Percentiles rank a stretch among this genome's conserved stretches.
Evolutionary conservation across 2,113 vertebrate genomes (phyloP).

Genomic region (Arizona elegans): DNA sequence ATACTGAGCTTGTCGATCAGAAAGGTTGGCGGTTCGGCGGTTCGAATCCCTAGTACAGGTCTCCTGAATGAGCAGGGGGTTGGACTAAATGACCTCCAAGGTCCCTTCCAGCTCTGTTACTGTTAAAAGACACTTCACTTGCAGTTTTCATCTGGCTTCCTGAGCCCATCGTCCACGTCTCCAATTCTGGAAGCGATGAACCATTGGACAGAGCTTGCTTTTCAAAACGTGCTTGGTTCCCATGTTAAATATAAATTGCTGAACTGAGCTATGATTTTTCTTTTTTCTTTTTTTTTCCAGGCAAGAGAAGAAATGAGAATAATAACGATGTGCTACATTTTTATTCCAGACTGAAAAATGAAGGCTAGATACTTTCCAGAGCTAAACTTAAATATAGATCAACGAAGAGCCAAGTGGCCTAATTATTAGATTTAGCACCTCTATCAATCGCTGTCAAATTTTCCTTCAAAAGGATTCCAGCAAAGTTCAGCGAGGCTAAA

Average conservation of each 20-base stretch:
- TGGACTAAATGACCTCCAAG: too few species aligned
- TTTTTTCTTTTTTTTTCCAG: neutral
- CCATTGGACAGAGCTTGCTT: neutral
- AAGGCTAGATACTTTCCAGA: neutral
- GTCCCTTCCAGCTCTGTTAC: too few species aligned
- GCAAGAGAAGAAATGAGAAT: neutral
- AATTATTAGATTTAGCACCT: constrained; percentile 19
- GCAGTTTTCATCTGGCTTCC: neutral
- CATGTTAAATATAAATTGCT: neutral
- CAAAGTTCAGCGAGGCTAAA: neutral
- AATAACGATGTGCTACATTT: neutral
- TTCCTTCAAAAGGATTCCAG: neutral
- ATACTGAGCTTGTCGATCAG: too few species aligned
- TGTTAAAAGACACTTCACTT: neutral
- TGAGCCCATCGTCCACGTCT: neutral
- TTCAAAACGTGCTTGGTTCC: neutral
- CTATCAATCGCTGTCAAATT: neutral
- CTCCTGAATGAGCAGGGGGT: too few species aligned
- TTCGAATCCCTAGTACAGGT: too few species aligned
- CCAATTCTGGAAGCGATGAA: neutral
- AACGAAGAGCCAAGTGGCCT: neutral
- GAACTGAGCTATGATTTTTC: neutral
- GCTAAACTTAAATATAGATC: neutral
- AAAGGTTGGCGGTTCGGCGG: too few species aligned
- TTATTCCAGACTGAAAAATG: neutral